phyloP scores from a whole-genome alignment of 2,888 invertebrate species.

The Halictus ligatus region DNA sequence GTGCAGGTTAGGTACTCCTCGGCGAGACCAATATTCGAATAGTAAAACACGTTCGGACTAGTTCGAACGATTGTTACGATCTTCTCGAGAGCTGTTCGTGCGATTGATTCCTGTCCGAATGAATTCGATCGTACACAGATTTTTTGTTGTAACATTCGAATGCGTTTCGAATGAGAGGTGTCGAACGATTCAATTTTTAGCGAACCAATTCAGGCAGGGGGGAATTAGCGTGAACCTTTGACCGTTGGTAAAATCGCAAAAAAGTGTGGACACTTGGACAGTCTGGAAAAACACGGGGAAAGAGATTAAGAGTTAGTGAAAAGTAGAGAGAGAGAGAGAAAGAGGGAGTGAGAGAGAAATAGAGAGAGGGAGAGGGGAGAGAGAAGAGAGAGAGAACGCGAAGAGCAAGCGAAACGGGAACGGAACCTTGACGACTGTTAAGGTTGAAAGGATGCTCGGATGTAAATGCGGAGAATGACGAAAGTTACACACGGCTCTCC shows the following conservation, averaged over 20 bases:
- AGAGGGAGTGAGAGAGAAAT: background rate
- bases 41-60: background rate
- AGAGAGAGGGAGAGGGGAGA: background rate
- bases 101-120: background rate
- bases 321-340: background rate
- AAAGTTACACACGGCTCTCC: background rate
- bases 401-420: constrained; percentile 5
- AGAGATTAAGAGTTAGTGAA: background rate
- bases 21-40: background rate
- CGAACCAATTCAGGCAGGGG: background rate
- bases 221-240: constrained; percentile 24
- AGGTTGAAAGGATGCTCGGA: constrained; percentile 34
- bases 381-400: background rate
- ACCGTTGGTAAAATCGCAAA: constrained; percentile 10
- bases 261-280: constrained; percentile 9
- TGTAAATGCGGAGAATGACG: constrained; percentile 39
- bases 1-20: background rate
- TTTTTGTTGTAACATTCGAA: background rate
- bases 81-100: background rate
- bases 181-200: background rate
- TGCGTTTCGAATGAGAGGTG: background rate
- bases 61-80: background rate
- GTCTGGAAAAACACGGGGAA: background rate
- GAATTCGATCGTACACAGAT: background rate
- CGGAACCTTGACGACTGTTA: constrained; percentile 29